Base-by-base conservation (phyloP, 2,797 vertebrate genomes). In the Simalia tracyae region DNA sequence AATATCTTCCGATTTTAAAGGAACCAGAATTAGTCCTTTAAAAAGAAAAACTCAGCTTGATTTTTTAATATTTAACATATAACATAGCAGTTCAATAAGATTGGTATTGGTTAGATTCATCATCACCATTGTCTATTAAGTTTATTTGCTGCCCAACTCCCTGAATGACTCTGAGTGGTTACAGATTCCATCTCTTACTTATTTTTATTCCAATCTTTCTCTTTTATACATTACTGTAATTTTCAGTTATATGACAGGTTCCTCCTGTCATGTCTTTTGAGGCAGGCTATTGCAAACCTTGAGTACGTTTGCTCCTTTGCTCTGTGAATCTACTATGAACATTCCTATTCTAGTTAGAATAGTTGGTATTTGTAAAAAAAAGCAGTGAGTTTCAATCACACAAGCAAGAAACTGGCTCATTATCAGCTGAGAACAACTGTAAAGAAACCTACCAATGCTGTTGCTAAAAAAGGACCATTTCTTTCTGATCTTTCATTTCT, bases 251-350 rank as follows among this genome's bases (percentile, higher is more conserved):
- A 50, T 17, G 50, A 54, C 5, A 86, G 28, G 17, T 31, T 60
- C 85, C 5, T 86, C 36, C 60, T 64, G 17, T 66, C 26, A 87
- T 36, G 42, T 28, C 68, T 86, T 68, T n/a, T 15, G 15, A 0
- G 0, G 14, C 93, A 93, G 31, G 11, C 42, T 4, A 46, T 42
- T 90, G 87, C 22, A 89, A 88, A 68, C 3, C 54, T 64, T 19
- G 5, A 5, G 0, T 57, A 86, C 19, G 26, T 0, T 85, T 31
- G 5, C 0, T 0, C 0, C 5, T 0, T 0, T 60, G 3, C 0
- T 36, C 76, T 31, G 22, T 12, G 68, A 87, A 91, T 10, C 0
- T 63, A 19, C 14, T 28, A 72, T 46, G 36, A 46, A 63, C 50
- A 66, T 36, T 14, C 50, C 22, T 26, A 42, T 28, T 90, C 54